phyloP scores from a whole-genome alignment of 2,113 vertebrate species.

The Odobenus rosmarus region DNA sequence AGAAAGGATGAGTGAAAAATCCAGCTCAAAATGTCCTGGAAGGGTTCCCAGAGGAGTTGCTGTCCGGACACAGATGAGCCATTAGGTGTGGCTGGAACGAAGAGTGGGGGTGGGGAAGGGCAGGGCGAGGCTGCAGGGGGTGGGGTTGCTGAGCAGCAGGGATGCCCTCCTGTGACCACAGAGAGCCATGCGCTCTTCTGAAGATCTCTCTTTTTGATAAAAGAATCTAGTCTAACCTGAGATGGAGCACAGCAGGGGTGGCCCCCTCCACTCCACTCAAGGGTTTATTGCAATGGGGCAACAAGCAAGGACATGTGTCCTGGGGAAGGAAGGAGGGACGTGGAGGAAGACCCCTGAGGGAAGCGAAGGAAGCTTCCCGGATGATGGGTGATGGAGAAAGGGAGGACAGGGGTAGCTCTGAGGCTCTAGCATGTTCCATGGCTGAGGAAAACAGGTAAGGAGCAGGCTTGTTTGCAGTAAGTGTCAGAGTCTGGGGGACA shows the following conservation, averaged over 20 bases:
- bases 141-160: rapidly evolving
- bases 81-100: rapidly evolving
- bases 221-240: not conserved
- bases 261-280: not conserved
- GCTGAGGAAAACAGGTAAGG: not conserved
- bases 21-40: not conserved
- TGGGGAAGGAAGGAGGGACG: rapidly evolving
- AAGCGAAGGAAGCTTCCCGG: too few species aligned
- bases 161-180: rapidly evolving
- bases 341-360: too few species aligned
- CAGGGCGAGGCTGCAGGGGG: rapidly evolving
- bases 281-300: rapidly evolving
- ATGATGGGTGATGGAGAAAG: not conserved
- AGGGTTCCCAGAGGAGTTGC: not conserved
- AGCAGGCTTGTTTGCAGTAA: rapidly evolving
- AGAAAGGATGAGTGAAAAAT: too few species aligned
- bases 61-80: not conserved
- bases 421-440: rapidly evolving
- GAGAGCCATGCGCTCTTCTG: not conserved
- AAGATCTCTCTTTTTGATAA: not conserved
- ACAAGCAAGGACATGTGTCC: too few species aligned
- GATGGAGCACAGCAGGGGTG: rapidly evolving
- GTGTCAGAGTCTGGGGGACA: rapidly evolving
- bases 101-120: rapidly evolving
- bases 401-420: rapidly evolving